These are phyloP conservation scores for Chrysomela aeneicollis DNA, from an alignment of 2,888 invertebrate species.

Conservation along the genomic window DNA sequence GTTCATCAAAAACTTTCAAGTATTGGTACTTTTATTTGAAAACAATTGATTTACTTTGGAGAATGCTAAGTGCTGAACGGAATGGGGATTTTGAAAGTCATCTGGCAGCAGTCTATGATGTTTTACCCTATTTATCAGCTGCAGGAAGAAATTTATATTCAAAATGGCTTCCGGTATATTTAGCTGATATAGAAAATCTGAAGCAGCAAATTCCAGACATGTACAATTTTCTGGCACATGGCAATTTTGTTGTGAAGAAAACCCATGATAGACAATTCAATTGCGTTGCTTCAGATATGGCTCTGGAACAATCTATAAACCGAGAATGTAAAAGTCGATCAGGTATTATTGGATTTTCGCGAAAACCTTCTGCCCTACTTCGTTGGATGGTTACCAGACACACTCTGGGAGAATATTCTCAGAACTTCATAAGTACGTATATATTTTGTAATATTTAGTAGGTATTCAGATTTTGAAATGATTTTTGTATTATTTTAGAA, in stretches of 20 bases:
- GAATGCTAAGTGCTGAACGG: conserved; percentile 29
- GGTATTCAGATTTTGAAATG: no score
- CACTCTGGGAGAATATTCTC: background rate
- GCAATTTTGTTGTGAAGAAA: conserved; percentile 39
- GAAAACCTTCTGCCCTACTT: background rate
- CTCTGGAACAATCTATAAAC: conserved; percentile 41
- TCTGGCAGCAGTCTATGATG: conserved; percentile 27
- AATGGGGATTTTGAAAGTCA: conserved; percentile 32
- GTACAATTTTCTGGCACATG: conserved; percentile 29
- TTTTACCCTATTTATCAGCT: conserved; percentile 33
- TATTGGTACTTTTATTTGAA: conserved; percentile 33
- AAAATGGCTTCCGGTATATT: conserved; percentile 35
- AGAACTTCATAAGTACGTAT: no score
- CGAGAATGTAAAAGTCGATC: conserved; percentile 37
- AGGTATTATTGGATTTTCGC: conserved; percentile 24
- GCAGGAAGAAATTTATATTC: conserved; percentile 34
- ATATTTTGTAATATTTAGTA: no score
- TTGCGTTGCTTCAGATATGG: conserved; percentile 42
- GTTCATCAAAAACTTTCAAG: conserved; percentile 25
- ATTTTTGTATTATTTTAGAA: no score
- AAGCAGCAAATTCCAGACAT: conserved; percentile 26
- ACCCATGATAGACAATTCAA: conserved; percentile 35
- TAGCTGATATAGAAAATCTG: conserved; percentile 29
- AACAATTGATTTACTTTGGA: conserved; percentile 26
- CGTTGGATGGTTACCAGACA: background rate